A percentile compares a stretch with the other conserved stretches of the same genome.
Evolutionary conservation across 2,797 vertebrate species (phyloP).

Genomic region (Myotis findleyi): DNA sequence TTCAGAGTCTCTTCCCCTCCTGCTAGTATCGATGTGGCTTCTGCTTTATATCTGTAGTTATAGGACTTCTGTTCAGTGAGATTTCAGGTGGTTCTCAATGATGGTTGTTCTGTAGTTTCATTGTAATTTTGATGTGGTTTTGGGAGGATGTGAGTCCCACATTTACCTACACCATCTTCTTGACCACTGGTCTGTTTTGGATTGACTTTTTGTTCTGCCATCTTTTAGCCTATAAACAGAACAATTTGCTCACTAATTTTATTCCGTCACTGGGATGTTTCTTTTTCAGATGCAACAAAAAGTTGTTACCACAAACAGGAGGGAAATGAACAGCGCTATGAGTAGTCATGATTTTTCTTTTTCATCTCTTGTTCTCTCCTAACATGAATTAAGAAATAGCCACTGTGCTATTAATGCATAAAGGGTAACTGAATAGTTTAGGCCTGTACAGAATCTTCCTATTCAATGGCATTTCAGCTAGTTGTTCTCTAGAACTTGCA

Average conservation of each 20-base stretch:
- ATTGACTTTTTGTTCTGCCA: neutral
- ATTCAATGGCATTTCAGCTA: neutral
- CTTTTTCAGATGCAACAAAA: conserved; percentile 27
- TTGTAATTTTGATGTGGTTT: neutral
- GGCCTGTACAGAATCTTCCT: neutral
- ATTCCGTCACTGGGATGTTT: conserved; percentile 14
- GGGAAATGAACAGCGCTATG: neutral
- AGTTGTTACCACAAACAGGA: neutral
- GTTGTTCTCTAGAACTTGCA: neutral
- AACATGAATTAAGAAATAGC: conserved; percentile 24
- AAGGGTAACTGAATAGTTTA: neutral
- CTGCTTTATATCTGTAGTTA: neutral
- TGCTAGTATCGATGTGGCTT: neutral
- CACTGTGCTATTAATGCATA: neutral
- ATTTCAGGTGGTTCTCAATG: neutral
- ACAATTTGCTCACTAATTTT: conserved; percentile 21
- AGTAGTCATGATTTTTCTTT: conserved; percentile 18
- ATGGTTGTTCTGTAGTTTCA: neutral
- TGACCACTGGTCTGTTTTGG: neutral
- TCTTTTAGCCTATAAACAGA: neutral
- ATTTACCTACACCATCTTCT: neutral
- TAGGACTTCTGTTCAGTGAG: neutral
- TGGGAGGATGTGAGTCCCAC: neutral
- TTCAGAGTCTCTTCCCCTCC: neutral
- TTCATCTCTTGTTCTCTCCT: neutral